A percentile compares a stretch with the other conserved stretches of the same genome.
These are phyloP conservation scores for Campylomormyrus tamandua DNA, from an alignment of 2,113 vertebrate species.

Conservation along the genomic window DNA sequence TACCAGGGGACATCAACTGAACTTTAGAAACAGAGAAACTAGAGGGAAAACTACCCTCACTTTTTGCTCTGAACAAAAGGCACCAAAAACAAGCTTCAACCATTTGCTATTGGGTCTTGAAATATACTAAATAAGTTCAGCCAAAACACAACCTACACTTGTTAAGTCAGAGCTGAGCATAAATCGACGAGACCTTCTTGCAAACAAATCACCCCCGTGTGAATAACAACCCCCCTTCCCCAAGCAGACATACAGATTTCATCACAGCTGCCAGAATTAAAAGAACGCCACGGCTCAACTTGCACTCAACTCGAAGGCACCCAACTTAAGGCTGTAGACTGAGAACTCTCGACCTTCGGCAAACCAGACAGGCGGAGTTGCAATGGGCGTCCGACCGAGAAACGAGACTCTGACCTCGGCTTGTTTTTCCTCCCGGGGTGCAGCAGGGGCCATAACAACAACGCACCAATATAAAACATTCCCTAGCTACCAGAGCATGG, in stretches of 20 bases:
- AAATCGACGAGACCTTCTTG: neutral
- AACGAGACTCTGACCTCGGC: neutral
- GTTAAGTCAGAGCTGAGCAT: neutral
- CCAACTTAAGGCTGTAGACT: neutral
- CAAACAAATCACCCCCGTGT: neutral
- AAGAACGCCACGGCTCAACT: neutral
- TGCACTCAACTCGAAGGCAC: neutral
- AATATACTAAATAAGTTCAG: neutral
- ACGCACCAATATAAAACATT: conserved; percentile 29
- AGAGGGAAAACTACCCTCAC: neutral
- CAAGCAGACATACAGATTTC: neutral
- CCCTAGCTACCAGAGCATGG: conserved; percentile 22
- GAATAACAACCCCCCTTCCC: neutral
- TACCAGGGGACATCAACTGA: neutral
- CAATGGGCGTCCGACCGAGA: neutral
- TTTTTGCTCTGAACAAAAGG: neutral
- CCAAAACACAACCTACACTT: neutral
- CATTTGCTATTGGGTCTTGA: neutral
- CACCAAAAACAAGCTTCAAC: neutral
- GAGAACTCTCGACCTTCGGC: neutral
- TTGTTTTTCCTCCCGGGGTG: neutral
- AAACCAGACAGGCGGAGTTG: neutral
- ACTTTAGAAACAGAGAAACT: neutral
- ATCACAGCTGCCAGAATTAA: neutral
- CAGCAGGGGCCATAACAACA: conserved; percentile 16